Base-by-base conservation (phyloP, 2,797 vertebrate genomes). In the Sebastes itinus region DNA sequence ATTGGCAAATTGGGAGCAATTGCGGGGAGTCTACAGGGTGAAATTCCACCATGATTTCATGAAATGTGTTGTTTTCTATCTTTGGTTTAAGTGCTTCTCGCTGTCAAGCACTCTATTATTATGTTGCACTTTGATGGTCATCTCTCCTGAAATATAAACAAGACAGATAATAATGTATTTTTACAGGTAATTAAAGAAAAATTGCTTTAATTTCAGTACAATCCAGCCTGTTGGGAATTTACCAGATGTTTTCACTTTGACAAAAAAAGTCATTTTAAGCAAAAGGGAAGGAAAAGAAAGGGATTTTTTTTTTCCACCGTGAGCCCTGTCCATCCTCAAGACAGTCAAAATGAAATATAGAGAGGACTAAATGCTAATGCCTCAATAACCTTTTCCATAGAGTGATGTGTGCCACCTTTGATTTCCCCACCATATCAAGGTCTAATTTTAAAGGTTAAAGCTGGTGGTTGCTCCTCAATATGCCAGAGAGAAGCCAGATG, bases 371-470 rank as follows among this genome's bases (percentile, higher is more conserved):
- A 93, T 92, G 90, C 88, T 93, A 94, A 94, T 88, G 85, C 84
- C 88, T 91, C 83, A 75, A 84, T 94, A 94, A 94, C 93, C 92
- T 94, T 94, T 94, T 84, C 88, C 75, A 72, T 72, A 62, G 92
- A 94, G 67, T 91, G 92, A 94, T 89, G 87, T 72, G 71, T 86
- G 90, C 84, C 87, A 92, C 82, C 85, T 85, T 75, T 86, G 78
- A 85, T 85, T 84, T 79, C 69, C 38, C 42, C 73, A 38, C 69
- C 71, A 42, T 71, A 90, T 89, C 85, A 74, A 58, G 67, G 67
- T 87, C 82, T 87, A 75, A 84, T 89, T 92, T 89, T 88, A 67
- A 94, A 94, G 93, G 93, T 95, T 92, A 93, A 91, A 89, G 82
- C 30, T n/a, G 77, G 74, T 56, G 67, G 80, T 88, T 74, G 71